phyloP scores from a whole-genome alignment of 1,140 invertebrate species.

The Oscheius sp. region DNA sequence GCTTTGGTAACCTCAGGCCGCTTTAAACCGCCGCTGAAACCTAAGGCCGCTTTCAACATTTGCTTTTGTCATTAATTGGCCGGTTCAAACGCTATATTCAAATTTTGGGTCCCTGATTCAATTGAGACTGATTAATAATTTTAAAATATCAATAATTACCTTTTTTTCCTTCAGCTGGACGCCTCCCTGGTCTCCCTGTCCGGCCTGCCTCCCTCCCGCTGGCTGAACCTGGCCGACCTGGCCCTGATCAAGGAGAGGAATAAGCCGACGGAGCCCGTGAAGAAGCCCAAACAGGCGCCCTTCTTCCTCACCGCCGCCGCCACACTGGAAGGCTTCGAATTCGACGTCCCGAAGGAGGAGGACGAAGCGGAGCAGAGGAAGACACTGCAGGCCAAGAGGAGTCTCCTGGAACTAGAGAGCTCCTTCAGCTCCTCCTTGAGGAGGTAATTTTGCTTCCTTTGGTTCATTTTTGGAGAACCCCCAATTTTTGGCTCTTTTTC shows the following conservation, averaged over 20 bases:
- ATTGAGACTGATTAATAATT: too few species aligned
- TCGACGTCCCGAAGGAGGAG: slow-evolving; percentile 59
- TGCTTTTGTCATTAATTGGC: neutral
- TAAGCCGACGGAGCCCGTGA: slow-evolving; percentile 80
- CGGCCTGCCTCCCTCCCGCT: slow-evolving; percentile 77
- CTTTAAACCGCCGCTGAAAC: too few species aligned
- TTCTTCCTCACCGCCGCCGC: slow-evolving; percentile 90
- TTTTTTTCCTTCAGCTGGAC: slow-evolving; percentile 53
- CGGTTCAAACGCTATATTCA: neutral
- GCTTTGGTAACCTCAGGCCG: too few species aligned
- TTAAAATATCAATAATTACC: slow-evolving; percentile 5
- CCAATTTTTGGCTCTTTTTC: neutral
- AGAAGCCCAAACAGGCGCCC: slow-evolving; percentile 74
- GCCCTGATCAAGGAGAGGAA: slow-evolving; percentile 83
- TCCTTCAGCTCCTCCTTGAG: slow-evolving; percentile 29
- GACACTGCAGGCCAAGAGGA: slow-evolving; percentile 41
- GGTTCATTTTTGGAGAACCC: slow-evolving; percentile 28
- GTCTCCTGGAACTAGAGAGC: slow-evolving; percentile 41
- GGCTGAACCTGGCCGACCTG: slow-evolving; percentile 86
- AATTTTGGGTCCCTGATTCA: slow-evolving; percentile 39
- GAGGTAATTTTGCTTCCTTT: slow-evolving; percentile 33
- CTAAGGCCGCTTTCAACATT: too few species aligned
- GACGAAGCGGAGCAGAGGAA: slow-evolving; percentile 59
- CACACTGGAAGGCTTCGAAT: slow-evolving; percentile 70
- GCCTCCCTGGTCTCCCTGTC: slow-evolving; percentile 75